Conservation (phyloP, 2,113 vertebrate species). For the Cyprinodon tularosa region DNA sequence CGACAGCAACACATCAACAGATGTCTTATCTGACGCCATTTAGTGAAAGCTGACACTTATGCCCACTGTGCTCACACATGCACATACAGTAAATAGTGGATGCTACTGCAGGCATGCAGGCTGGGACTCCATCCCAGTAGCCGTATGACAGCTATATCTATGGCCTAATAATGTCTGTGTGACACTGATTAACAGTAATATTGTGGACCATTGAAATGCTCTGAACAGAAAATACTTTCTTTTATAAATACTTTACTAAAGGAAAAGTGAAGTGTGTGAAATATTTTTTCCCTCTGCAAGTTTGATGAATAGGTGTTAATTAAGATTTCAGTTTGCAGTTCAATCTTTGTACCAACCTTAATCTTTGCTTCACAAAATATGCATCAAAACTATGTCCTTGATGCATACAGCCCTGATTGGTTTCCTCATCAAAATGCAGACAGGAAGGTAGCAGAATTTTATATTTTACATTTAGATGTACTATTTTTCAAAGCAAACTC, state of each 20-base stretch:
- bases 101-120: constrained; percentile 8
- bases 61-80: constrained; percentile 19
- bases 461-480: not conserved
- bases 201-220: not conserved
- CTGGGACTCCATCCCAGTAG: not conserved
- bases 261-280: not conserved
- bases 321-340: not conserved
- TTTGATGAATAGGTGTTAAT: not conserved
- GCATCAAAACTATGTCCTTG: not conserved
- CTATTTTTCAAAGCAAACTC: no score
- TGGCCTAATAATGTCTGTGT: not conserved
- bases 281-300: not conserved
- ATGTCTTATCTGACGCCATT: constrained; percentile 25
- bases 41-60: constrained; percentile 37
- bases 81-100: constrained; percentile 19
- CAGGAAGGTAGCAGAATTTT: not conserved
- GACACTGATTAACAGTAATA: not conserved
- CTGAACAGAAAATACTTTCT: not conserved
- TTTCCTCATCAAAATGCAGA: not conserved
- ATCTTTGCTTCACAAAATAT: not conserved
- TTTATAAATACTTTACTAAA: not conserved
- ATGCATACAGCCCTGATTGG: not conserved
- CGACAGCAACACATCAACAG: constrained; percentile 27
- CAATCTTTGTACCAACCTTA: not conserved
- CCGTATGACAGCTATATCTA: constrained; percentile 31